Evolutionary conservation across 2,113 vertebrate genomes (phyloP).

Genomic region (Syngnathus typhle): DNA sequence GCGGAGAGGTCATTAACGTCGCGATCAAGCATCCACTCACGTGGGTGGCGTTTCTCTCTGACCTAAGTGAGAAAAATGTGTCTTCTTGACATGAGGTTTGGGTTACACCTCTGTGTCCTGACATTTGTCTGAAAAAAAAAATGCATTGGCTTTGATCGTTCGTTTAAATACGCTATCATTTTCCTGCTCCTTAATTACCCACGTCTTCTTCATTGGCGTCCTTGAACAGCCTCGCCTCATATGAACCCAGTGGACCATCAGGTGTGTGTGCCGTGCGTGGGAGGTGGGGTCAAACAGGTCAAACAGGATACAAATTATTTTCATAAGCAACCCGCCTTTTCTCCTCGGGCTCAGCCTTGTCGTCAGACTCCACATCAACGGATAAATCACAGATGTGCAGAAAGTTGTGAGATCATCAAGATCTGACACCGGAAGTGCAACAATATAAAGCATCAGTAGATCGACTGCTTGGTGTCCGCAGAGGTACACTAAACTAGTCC

Average conservation of each 20-base stretch:
- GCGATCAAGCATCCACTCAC: conserved; percentile 44
- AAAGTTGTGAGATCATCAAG: not conserved
- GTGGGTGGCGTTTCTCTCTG: conserved; percentile 30
- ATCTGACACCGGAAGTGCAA: not conserved
- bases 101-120: too few species aligned
- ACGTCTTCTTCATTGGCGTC: conserved; percentile 11
- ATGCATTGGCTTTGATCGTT: too few species aligned
- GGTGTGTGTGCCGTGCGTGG: conserved; percentile 57
- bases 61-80: conserved; percentile 45
- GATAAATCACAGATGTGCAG: not conserved
- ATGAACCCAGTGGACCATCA: conserved; percentile 77
- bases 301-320: conserved; percentile 35
- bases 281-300: conserved; percentile 12
- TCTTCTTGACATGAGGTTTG: conserved; percentile 6
- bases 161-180: too few species aligned
- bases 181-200: too few species aligned
- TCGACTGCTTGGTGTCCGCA: not conserved
- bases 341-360: conserved; percentile 13
- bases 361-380: conserved; percentile 9
- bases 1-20: conserved; percentile 49
- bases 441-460: not conserved
- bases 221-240: conserved; percentile 82
- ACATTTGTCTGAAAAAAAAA: too few species aligned
- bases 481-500: not conserved
- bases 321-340: conserved; percentile 12